Evolutionary conservation across 2,113 vertebrate species (phyloP), one percentile per base, ranked within the genome.

Genomic region (Oenanthe melanoleuca): DNA sequence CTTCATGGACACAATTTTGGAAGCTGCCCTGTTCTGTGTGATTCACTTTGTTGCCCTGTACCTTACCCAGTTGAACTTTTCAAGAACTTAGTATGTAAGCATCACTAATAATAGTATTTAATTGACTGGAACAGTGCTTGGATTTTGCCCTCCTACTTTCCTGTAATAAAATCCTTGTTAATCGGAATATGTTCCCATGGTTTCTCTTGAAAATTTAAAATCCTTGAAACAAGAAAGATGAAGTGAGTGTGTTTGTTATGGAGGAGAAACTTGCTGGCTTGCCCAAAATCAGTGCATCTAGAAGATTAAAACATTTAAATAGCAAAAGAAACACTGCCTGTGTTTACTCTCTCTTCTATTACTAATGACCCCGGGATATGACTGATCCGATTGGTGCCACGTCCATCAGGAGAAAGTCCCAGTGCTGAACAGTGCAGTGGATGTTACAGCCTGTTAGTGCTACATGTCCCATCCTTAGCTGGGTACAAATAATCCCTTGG

Each of bases 81-180:
- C 52, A 85, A 82, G 63, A 84, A 38, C 22, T 82, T 93, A 33
- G 25, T 53, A 28, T 89, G 40, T 80, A 29, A 71, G 40, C 47
- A 56, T 86, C 3, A 1, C 52, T 95, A 86, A 70, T 89, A 82
- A 63, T 84, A 66, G 49, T 88, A 65, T 88, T 82, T 88, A 93
- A 74, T 69, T 89, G 88, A 66, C 67, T 77, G 75, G 56, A 93
- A 73, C 37, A 24, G 56, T 47, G 56, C 56, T 94, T 93, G n/a
- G 29, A 60, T 94, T 83, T 95, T 92, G 74, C 44, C 49, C 71
- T 88, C 52, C 60, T 92, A 21, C 60, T 88, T 94, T 86, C 77
- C 67, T 92, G 6, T 61, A 92, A 80, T 86, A 78, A 92, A 94
- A 80, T 86, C 92, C 69, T 81, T 74, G 40, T 92, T 93, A 89